Evolutionary conservation across 2,113 vertebrate species (phyloP).

Genomic region (Hydropotes inermis): DNA sequence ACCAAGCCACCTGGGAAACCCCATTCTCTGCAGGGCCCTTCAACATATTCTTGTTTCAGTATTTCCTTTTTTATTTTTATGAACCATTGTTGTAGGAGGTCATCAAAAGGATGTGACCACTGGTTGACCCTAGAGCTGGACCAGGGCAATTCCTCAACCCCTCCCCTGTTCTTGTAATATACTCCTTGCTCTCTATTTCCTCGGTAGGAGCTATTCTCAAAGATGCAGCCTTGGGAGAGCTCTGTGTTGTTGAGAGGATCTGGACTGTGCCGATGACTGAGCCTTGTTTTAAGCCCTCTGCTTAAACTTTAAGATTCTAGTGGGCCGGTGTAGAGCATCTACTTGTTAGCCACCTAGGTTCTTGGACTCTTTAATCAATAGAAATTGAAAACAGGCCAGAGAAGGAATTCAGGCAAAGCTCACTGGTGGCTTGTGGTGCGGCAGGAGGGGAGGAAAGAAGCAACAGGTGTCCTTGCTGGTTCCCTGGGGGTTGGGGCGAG

Average conservation of each 20-base stretch:
- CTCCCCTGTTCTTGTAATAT: not conserved
- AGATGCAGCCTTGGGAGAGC: not conserved
- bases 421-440: rapidly evolving
- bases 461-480: not conserved
- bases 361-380: not conserved
- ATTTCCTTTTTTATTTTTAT: not conserved
- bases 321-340: not conserved
- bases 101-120: not conserved
- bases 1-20: not conserved
- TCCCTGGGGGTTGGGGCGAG: not conserved
- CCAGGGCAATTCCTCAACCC: not conserved
- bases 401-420: not conserved
- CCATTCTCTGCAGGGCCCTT: not conserved
- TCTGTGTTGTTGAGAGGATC: not conserved
- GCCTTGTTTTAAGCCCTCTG: not conserved
- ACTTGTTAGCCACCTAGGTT: not conserved
- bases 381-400: not conserved
- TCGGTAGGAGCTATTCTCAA: not conserved
- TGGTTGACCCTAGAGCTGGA: not conserved
- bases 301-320: not conserved
- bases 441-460: not conserved
- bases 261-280: not conserved
- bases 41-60: not conserved
- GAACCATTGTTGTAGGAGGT: not conserved
- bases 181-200: not conserved